Base-by-base conservation (phyloP, 92 coral and sea anemone genomes). In the Actinostola sp. region DNA sequence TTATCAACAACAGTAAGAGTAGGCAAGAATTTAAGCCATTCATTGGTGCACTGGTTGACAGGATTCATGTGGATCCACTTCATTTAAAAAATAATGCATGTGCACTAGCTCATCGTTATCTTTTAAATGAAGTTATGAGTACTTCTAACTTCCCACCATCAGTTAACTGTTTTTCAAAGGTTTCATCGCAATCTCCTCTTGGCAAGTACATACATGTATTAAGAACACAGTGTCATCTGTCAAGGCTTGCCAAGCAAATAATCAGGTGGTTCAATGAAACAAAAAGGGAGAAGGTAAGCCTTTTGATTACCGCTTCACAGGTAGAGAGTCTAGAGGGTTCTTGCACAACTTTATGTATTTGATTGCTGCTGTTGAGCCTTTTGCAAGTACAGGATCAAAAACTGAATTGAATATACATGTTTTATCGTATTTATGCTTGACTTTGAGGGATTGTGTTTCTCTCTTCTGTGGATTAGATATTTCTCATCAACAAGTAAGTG, bases 61-160 rank as follows among this genome's bases (percentile, higher is more conserved):
- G 72, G 4, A 84, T 70, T 17, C 84, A 86, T 58, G 80, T 86
- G 12, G 81, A 86, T 17, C 83, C 91, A 21, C 65, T 81, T 23
- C 91, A 86, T 62, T 33, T 76, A 13, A 86, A 81, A 53, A 86
- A 81, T 48, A 81, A 86, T 52, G 82, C 87, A 1, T 82, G 88
- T 72, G 81, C 83, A 36, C 81, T 38, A 41, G 42, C 66, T 4
- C 84, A 77, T 39, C 60, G 49, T 13, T 50, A 72, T 28, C 77
- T 87, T 0, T 24, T 87, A 16, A 27, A 14, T 4, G 67, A 52
- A 62, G 79, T 58, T 29, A 67, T 88, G 44, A 56, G 27, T 0
- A 63, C 43, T 41, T 88, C 92, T 9, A 36, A 36, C 11, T 36
- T 4, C 11, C 42, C 42, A 4, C 42, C 42, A 4, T 36, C 42